A percentile compares a stretch with the other conserved stretches of the same genome.
Conservation (phyloP, 2,888 invertebrate species). For the Stenurella melanura region DNA sequence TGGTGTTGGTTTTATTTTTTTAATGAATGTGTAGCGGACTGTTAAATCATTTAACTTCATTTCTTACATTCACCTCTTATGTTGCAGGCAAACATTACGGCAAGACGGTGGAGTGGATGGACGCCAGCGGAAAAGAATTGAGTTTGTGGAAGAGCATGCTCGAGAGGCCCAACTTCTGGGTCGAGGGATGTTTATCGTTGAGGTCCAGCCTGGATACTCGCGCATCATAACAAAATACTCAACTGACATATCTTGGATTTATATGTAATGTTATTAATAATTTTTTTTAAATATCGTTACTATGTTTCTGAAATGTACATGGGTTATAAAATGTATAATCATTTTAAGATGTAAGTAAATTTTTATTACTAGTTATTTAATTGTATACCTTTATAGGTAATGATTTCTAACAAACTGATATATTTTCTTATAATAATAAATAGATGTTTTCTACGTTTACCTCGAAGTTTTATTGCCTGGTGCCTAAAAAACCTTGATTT, state of each 20-base stretch:
- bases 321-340: conserved; percentile 65
- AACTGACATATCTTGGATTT: conserved; percentile 50
- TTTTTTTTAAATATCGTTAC: conserved; percentile 54
- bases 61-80: conserved; percentile 29
- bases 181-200: conserved; percentile 93
- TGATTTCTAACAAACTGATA: conserved; percentile 66
- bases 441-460: conserved; percentile 64
- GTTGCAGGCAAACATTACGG: conserved; percentile 88
- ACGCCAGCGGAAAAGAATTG: conserved; percentile 92
- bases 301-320: conserved; percentile 61
- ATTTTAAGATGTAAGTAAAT: conserved; percentile 68
- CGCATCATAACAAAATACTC: conserved; percentile 63
- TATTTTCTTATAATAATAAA: conserved; percentile 67
- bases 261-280: conserved; percentile 53
- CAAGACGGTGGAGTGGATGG: conserved; percentile 95
- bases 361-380: conserved; percentile 68
- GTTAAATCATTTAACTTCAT: conserved; percentile 10
- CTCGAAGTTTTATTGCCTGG: conserved; percentile 5
- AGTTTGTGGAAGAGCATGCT: conserved; percentile 96
- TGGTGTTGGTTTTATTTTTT: too few relatives aligned
- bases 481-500: too few relatives aligned
- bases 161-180: conserved; percentile 96
- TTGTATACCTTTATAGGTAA: conserved; percentile 67
- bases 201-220: conserved; percentile 84
- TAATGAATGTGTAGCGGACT: background rate